Evolutionary conservation across 1,140 invertebrate genomes (phyloP), one percentile per base, ranked within the genome.

Genomic region (Leguminivora glycinivorella): DNA sequence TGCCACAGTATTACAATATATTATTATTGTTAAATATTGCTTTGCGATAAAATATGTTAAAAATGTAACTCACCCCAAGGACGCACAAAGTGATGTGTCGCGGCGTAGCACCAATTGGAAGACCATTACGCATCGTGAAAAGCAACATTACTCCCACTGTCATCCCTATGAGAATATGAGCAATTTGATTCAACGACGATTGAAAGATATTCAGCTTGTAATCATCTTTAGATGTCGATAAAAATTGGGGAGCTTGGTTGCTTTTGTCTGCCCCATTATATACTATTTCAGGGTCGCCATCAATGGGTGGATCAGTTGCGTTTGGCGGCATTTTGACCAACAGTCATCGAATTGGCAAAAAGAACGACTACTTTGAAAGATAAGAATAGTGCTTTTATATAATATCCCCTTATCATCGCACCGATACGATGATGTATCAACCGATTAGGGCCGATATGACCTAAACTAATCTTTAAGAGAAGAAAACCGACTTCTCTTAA

Each of bases 11-110:
- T n/a, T n/a, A n/a, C n/a, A n/a, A n/a, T n/a, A n/a, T n/a, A n/a
- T n/a, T n/a, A n/a, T n/a, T n/a, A n/a, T n/a, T n/a, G n/a, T n/a
- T n/a, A n/a, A n/a, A n/a, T n/a, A n/a, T n/a, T n/a, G n/a, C n/a
- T 38, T 38, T 38, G 10, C 14, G 34, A 12, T 38, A 9, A 38
- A 38, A 38, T 2, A 38, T 38, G 14, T 12, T 38, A 3, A 38
- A 43, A 1, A n/a, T 43, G 9, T 10, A 52, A 84, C 85, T 85
- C 75, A 87, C 86, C 72, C 84, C 86, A 31, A 85, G 66, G 29
- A 87, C 83, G 70, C 83, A 86, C 22, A 87, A 70, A 12, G 85
- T 34, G 17, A 87, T 78, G 60, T 88, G 86, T 14, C 73, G 34
- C 17, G n/a, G 31, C n/a, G 74, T 83, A 2, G 77, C 43, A 26